Conservation (phyloP, 2,113 vertebrate species). For the Acrocephalus kingi region DNA sequence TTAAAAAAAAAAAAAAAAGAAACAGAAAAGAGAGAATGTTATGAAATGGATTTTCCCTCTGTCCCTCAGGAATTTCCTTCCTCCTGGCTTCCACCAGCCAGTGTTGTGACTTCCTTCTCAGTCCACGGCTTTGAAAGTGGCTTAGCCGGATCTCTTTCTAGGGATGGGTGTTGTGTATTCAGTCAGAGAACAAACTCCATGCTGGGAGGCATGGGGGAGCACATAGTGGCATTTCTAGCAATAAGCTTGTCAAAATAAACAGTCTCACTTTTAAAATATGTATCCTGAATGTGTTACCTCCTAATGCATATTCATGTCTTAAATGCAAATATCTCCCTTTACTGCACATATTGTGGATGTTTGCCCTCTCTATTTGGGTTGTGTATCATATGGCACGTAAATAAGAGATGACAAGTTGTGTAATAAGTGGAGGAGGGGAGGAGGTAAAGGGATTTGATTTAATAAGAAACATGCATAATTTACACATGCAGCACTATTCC, state of each 20-base stretch:
- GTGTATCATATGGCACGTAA: slow-evolving; percentile 48
- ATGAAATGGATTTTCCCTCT: background rate
- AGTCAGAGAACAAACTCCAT: background rate
- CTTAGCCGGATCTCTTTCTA: background rate
- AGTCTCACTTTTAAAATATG: slow-evolving; percentile 20
- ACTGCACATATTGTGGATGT: background rate
- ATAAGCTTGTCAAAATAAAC: slow-evolving; percentile 18
- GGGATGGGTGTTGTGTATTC: background rate
- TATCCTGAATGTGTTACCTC: slow-evolving; percentile 27
- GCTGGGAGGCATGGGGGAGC: background rate
- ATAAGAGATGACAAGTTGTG: slow-evolving; percentile 59
- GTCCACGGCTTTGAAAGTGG: background rate
- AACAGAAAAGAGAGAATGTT: background rate
- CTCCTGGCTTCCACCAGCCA: background rate
- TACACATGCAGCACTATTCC: slow-evolving; percentile 27
- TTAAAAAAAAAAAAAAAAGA: background rate
- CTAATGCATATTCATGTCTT: slow-evolving; percentile 33
- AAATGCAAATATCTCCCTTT: slow-evolving; percentile 29
- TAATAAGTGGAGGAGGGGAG: slow-evolving; percentile 5
- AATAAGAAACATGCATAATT: slow-evolving; percentile 62
- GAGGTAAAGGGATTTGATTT: slow-evolving; percentile 27
- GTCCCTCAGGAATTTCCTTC: background rate
- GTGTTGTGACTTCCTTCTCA: background rate
- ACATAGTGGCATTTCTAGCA: background rate
- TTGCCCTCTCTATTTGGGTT: slow-evolving; percentile 62